phyloP scores from a whole-genome alignment of 2,797 vertebrate species.

The Gymnocypris eckloni region DNA sequence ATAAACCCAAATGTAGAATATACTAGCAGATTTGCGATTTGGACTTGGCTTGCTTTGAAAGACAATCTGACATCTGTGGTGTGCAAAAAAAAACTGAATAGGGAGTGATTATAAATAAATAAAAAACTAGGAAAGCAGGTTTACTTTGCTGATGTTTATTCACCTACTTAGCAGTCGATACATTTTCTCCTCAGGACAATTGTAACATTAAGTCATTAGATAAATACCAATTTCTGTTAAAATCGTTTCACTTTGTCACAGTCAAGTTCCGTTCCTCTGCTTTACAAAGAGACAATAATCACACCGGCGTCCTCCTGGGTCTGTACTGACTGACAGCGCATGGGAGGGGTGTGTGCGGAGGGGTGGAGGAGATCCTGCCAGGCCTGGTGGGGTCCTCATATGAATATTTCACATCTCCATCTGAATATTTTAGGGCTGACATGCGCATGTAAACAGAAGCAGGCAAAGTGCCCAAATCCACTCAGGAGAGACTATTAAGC shows the following conservation, averaged over 20 bases:
- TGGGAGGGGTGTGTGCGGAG: conserved; percentile 59
- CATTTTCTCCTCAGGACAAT: conserved; percentile 4
- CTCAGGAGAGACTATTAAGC: conserved; percentile 99
- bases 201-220: conserved; percentile 26
- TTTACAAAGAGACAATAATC: conserved; percentile 26
- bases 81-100: conserved; percentile 6
- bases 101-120: conserved; percentile 6
- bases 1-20: conserved; percentile 52
- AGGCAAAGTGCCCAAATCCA: conserved; percentile 98
- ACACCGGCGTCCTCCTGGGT: conserved; percentile 24
- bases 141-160: conserved; percentile 21
- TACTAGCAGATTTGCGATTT: conserved; percentile 38
- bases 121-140: not conserved
- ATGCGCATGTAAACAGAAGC: conserved; percentile 98
- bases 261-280: conserved; percentile 32
- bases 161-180: not conserved
- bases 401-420: conserved; percentile 98
- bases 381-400: conserved; percentile 74
- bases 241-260: conserved; percentile 1
- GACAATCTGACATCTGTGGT: not conserved
- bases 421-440: conserved; percentile 99
- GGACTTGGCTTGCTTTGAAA: conserved; percentile 28
- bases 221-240: conserved; percentile 15
- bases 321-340: conserved; percentile 51
- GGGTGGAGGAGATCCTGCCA: conserved; percentile 66